Evolutionary conservation across 64 coral and sea anemone genomes (phyloP).

Genomic region (Orbicella faveolata): DNA sequence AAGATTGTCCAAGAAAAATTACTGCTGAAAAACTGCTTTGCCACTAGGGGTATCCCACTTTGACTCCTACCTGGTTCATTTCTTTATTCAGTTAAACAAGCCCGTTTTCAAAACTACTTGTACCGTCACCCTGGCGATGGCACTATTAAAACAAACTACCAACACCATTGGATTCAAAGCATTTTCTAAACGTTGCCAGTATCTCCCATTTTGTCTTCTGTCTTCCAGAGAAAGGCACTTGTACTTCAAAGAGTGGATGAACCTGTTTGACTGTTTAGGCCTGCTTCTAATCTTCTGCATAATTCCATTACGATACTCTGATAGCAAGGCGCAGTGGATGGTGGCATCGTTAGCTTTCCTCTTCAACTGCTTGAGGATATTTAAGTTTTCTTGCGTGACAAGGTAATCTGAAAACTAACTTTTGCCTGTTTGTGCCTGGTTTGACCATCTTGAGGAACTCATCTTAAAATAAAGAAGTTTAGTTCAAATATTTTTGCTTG

Average conservation of each 20-base stretch:
- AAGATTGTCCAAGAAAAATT: too few species aligned
- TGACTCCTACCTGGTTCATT: too few species aligned
- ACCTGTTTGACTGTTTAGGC: conserved; percentile 85
- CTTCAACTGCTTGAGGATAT: conserved; percentile 79
- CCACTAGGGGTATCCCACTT: too few species aligned
- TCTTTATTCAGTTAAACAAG: too few species aligned
- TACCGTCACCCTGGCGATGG: too few species aligned
- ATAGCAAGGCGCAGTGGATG: conserved; percentile 74
- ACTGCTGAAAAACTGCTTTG: too few species aligned
- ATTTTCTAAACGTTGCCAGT: background rate
- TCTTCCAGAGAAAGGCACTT: conserved; percentile 62
- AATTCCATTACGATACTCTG: conserved; percentile 58
- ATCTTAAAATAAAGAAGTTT: too few species aligned
- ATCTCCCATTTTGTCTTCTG: background rate
- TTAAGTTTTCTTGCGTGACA: conserved; percentile 86
- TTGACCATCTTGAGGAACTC: background rate
- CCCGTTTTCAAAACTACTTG: too few species aligned
- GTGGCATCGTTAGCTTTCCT: conserved; percentile 78
- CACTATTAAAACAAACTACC: too few species aligned
- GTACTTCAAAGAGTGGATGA: conserved; percentile 80
- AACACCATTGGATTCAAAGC: background rate
- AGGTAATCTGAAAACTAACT: conserved; percentile 35
- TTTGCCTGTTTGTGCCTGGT: background rate
- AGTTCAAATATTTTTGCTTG: too few species aligned
- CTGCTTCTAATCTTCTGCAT: conserved; percentile 56